Percentiles rank a stretch among this genome's conserved stretches.
Evolutionary conservation across 2,888 invertebrate genomes (phyloP).

Genomic region (Schizotus pectinicornis): DNA sequence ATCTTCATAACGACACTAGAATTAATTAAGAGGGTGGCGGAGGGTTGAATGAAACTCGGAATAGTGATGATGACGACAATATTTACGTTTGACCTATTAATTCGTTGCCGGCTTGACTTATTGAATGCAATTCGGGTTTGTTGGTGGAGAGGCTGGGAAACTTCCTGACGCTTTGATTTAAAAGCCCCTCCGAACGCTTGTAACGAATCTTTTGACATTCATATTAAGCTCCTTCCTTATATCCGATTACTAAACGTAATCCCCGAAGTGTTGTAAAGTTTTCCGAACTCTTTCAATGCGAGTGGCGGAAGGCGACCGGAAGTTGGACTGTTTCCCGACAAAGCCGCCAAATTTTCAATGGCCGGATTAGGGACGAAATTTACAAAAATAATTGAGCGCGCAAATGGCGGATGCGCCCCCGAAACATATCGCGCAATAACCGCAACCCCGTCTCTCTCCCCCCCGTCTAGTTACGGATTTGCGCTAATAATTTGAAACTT

Average conservation of each 20-base stretch:
- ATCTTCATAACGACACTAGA: conserved; percentile 28
- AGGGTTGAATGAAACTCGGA: conserved; percentile 16
- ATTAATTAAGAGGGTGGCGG: conserved; percentile 26
- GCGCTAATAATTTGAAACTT: conserved; percentile 32
- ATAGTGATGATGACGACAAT: background rate
- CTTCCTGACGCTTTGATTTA: conserved; percentile 17
- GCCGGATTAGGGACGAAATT: background rate
- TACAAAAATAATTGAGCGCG: background rate
- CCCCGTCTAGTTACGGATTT: conserved; percentile 8
- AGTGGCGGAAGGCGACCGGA: conserved; percentile 24
- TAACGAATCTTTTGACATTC: conserved; percentile 37
- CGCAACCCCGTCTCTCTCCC: background rate
- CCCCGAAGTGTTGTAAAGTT: conserved; percentile 30
- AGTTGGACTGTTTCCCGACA: conserved; percentile 15
- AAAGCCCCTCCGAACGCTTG: conserved; percentile 26
- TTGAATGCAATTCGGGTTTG: background rate
- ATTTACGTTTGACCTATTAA: conserved; percentile 19
- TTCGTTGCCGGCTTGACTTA: conserved; percentile 15
- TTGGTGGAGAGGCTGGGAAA: too few species aligned
- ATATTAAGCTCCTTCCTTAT: conserved; percentile 33
- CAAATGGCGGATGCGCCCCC: conserved; percentile 23
- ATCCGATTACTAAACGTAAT: conserved; percentile 35
- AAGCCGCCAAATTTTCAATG: conserved; percentile 19
- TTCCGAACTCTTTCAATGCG: conserved; percentile 30
- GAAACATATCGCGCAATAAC: background rate